Evolutionary conservation across 2,113 vertebrate genomes (phyloP).

Genomic region (Sceloporus tristichus): DNA sequence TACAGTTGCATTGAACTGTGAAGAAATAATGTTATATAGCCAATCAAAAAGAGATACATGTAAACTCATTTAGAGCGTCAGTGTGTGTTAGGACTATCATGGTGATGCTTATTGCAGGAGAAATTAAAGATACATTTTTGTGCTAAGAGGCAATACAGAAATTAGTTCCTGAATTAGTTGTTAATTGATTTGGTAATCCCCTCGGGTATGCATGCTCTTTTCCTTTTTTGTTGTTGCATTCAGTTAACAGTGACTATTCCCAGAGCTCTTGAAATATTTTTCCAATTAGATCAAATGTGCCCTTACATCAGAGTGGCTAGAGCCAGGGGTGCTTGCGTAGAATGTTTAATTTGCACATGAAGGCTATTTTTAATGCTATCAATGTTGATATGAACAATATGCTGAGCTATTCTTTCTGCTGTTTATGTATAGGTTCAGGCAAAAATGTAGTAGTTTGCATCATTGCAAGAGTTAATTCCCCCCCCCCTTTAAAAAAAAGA

Average conservation of each 20-base stretch:
- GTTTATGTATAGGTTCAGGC: not conserved
- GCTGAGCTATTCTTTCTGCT: not conserved
- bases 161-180: conserved; percentile 91
- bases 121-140: conserved; percentile 88
- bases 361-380: not conserved
- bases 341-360: conserved; percentile 33
- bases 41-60: conserved; percentile 88
- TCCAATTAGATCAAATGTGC: conserved; percentile 82
- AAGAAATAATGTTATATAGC: conserved; percentile 85
- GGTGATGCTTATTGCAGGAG: conserved; percentile 84
- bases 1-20: conserved; percentile 84
- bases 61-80: conserved; percentile 85
- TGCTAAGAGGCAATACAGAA: conserved; percentile 90
- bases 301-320: conserved; percentile 59
- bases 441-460: not conserved
- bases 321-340: conserved; percentile 53
- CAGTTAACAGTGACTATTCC: conserved; percentile 85
- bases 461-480: not conserved
- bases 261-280: conserved; percentile 83
- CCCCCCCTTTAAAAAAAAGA: not conserved
- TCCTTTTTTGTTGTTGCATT: conserved; percentile 81
- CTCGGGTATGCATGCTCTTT: conserved; percentile 81
- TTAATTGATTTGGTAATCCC: conserved; percentile 97
- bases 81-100: conserved; percentile 79
- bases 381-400: not conserved